These are phyloP conservation scores for Leptopterna dolabrata DNA, from an alignment of 2,888 invertebrate species.

Conservation along the genomic window DNA sequence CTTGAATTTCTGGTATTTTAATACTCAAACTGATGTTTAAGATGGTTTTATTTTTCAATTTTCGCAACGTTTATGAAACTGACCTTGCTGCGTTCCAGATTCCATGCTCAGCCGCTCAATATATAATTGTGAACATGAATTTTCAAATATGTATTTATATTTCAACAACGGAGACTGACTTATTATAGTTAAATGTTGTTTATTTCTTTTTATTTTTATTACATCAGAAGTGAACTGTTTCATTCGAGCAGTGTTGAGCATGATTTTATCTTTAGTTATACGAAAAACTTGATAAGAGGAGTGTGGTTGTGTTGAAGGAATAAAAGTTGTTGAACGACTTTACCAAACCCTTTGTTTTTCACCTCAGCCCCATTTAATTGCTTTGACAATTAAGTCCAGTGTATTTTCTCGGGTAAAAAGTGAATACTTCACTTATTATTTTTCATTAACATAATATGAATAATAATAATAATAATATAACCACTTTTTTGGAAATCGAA, in stretches of 20 bases:
- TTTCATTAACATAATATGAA: too few relatives aligned
- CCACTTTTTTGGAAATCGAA: too few relatives aligned
- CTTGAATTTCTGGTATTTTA: not conserved
- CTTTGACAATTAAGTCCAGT: too few relatives aligned
- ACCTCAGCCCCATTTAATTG: too few relatives aligned
- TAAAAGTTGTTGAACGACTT: constrained; percentile 58
- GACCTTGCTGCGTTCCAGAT: not conserved
- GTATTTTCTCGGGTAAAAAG: too few relatives aligned
- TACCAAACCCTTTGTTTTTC: constrained; percentile 1
- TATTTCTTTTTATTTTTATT: constrained; percentile 37
- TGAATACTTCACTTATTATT: too few relatives aligned
- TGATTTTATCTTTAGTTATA: constrained; percentile 25
- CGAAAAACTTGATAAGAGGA: constrained; percentile 33
- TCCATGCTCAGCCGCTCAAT: not conserved
- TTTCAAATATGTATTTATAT: not conserved
- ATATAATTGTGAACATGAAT: not conserved
- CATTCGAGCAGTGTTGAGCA: constrained; percentile 31
- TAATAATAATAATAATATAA: too few relatives aligned
- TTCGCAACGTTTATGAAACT: not conserved
- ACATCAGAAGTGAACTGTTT: not conserved
- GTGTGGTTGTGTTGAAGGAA: constrained; percentile 59
- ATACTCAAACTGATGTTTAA: not conserved
- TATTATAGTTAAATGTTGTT: constrained; percentile 30
- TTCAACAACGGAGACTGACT: constrained; percentile 49
- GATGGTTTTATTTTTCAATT: not conserved